phyloP scores from a whole-genome alignment of 2,113 vertebrate genomes.

The Pardalotus punctatus region DNA sequence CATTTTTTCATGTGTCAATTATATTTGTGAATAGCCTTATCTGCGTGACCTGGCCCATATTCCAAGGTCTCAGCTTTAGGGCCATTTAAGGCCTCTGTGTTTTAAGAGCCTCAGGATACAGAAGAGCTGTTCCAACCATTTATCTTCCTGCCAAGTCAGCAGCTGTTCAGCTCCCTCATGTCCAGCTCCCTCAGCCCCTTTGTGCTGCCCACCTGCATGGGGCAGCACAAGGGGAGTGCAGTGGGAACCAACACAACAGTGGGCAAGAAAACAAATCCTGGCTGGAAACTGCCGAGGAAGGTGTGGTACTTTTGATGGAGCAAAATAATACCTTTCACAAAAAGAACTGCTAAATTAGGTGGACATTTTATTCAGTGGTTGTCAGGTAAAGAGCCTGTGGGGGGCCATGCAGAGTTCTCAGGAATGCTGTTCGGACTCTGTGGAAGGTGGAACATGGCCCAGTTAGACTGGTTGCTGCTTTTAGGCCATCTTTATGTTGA shows the following conservation, averaged over 20 bases:
- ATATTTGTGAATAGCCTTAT: neutral
- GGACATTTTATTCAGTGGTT: neutral
- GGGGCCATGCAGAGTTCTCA: neutral
- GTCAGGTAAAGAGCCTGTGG: neutral
- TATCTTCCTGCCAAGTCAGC: neutral
- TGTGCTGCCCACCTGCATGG: neutral
- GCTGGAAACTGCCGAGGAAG: neutral
- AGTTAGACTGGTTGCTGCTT: neutral
- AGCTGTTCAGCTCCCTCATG: neutral
- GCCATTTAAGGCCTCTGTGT: neutral
- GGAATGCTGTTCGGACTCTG: neutral
- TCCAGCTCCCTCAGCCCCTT: neutral
- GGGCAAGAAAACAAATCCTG: neutral
- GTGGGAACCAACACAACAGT: fast-evolving
- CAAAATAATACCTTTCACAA: neutral
- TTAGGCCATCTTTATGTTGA: neutral
- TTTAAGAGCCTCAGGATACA: neutral
- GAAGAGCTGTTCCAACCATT: neutral
- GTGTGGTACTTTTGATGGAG: neutral
- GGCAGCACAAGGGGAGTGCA: neutral
- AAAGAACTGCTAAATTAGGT: neutral
- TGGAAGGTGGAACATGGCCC: neutral
- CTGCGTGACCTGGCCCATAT: neutral
- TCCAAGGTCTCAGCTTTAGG: neutral
- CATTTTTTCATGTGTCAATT: neutral